Percentiles rank a stretch among this genome's conserved stretches.
phyloP scores from a whole-genome alignment of 2,113 vertebrate genomes.

The Pelmatolapia mariae region DNA sequence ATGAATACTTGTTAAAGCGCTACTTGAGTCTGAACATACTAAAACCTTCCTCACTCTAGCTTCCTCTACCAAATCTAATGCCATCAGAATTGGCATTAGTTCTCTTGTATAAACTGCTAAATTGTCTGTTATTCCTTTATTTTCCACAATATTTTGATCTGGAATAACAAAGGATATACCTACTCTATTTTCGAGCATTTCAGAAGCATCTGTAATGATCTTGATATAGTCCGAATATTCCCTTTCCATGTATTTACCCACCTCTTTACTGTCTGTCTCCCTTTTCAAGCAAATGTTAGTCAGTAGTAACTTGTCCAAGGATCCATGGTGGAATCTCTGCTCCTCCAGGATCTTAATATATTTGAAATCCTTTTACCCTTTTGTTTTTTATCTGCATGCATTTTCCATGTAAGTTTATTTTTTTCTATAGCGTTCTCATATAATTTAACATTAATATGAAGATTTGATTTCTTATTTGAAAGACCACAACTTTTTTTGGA shows the following conservation, averaged over 20 bases:
- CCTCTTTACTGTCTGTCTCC: not conserved
- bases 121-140: not conserved
- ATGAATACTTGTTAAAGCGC: not conserved
- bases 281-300: not conserved
- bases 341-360: not conserved
- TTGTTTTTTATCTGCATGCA: not conserved
- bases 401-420: not conserved
- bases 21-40: not conserved
- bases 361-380: not conserved
- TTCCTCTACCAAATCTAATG: not conserved
- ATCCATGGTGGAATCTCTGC: not conserved
- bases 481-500: not conserved
- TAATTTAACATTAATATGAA: not conserved
- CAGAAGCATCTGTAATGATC: not conserved
- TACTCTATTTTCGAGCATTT: rapidly evolving
- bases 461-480: not conserved
- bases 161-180: not conserved
- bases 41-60: not conserved
- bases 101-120: not conserved
- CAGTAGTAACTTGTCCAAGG: not conserved
- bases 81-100: not conserved
- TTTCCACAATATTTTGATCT: not conserved
- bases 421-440: not conserved
- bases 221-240: not conserved
- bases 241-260: not conserved